Conservation (phyloP, 2,888 invertebrate genomes). For the Seira sanloemensis region DNA sequence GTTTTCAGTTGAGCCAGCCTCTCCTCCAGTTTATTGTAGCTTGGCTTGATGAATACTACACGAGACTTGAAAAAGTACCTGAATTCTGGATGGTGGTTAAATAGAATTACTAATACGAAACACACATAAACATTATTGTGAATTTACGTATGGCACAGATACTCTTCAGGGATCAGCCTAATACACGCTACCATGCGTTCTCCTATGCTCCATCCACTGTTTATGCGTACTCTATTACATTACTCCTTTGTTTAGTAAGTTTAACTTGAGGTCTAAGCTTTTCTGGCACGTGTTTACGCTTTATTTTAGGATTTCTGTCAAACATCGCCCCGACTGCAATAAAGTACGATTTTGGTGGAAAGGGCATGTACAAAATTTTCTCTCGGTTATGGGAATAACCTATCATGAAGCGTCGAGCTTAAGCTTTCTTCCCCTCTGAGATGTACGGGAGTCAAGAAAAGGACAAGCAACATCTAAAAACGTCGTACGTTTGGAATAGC, state of each 20-base stretch:
- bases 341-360: constrained; percentile 28
- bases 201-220: neutral
- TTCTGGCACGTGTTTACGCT: constrained; percentile 63
- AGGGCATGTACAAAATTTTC: constrained; percentile 2
- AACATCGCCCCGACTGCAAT: constrained; percentile 41
- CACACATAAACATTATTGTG: constrained; percentile 13
- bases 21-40: constrained; percentile 29
- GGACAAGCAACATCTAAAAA: neutral
- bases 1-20: constrained; percentile 19
- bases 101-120: constrained; percentile 13
- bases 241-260: neutral
- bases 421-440: neutral
- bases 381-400: neutral
- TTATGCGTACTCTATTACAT: no score
- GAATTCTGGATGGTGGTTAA: no score
- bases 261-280: neutral
- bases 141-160: constrained; percentile 1
- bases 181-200: neutral
- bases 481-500: neutral
- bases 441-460: neutral
- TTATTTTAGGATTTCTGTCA: constrained; percentile 60
- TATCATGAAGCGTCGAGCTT: neutral
- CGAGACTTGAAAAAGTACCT: constrained; percentile 14
- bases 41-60: constrained; percentile 21
- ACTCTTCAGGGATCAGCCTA: neutral